Evolutionary conservation across 2,888 invertebrate genomes (phyloP).

Genomic region (Parasteatoda lunata): DNA sequence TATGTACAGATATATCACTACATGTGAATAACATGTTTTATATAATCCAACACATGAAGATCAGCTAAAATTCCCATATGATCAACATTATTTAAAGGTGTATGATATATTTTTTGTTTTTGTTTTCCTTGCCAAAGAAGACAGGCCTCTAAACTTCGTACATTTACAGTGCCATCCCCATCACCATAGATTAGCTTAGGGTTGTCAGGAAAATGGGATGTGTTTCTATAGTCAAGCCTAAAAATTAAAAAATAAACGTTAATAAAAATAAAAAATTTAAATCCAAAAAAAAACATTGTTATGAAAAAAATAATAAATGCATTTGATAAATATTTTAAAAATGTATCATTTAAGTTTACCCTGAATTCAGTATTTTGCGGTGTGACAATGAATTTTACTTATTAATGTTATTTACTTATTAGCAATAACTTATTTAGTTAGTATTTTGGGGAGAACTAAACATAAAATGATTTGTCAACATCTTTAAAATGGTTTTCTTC

Average conservation of each 20-base stretch:
- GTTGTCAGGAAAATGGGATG: constrained; percentile 80
- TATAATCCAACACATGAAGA: constrained; percentile 72
- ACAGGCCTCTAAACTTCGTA: constrained; percentile 89
- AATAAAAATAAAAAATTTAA: not conserved
- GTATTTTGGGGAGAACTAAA: too few species aligned
- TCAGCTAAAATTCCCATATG: constrained; percentile 84
- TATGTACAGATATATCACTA: constrained; percentile 12
- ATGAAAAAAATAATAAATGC: too few species aligned
- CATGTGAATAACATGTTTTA: constrained; percentile 69
- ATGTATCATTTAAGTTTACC: too few species aligned
- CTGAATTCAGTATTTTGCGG: too few species aligned
- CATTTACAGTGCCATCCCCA: constrained; percentile 98
- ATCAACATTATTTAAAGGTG: constrained; percentile 80
- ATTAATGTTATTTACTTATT: too few species aligned
- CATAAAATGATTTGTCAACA: too few species aligned
- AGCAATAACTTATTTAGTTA: too few species aligned
- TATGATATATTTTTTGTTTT: constrained; percentile 80
- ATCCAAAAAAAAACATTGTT: too few species aligned
- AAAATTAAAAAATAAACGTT: not conserved
- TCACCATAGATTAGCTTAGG: constrained; percentile 84
- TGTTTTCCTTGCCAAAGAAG: constrained; percentile 82
- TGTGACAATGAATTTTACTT: too few species aligned
- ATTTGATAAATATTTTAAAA: too few species aligned
- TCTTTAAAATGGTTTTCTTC: too few species aligned
- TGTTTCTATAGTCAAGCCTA: constrained; percentile 33